Percentiles rank a stretch among this genome's conserved stretches.
phyloP scores from a whole-genome alignment of 2,888 invertebrate genomes.

The Gibbula magus region DNA sequence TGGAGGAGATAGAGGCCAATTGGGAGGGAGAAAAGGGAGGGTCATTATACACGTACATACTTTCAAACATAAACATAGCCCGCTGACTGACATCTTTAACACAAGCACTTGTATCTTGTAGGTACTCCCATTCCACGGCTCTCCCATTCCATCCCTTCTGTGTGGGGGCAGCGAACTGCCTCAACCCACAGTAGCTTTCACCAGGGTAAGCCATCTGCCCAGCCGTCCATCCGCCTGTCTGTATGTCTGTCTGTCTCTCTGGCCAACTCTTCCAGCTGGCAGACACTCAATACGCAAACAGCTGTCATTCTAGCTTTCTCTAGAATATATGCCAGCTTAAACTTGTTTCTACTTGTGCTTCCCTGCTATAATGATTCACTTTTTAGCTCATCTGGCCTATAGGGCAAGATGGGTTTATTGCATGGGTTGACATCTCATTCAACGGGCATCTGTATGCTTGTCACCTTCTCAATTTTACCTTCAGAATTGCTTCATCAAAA shows the following conservation, averaged over 20 bases:
- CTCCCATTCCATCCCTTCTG: slow-evolving; percentile 59
- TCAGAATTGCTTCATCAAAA: too few species aligned
- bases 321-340: too few species aligned
- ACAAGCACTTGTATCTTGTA: slow-evolving; percentile 53
- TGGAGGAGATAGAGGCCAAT: neutral
- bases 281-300: neutral
- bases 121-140: slow-evolving; percentile 60
- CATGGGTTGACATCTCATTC: too few species aligned
- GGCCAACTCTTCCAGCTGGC: neutral
- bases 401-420: too few species aligned
- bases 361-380: too few species aligned
- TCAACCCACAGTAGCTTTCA: slow-evolving; percentile 30
- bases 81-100: neutral
- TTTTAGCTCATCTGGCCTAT: too few species aligned
- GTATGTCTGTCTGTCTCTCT: neutral
- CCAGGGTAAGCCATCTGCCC: slow-evolving; percentile 32
- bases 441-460: too few species aligned
- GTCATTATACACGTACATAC: too few species aligned
- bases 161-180: slow-evolving; percentile 58
- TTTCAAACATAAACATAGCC: neutral
- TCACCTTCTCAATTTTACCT: too few species aligned
- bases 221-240: neutral
- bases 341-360: too few species aligned
- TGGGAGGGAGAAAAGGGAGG: neutral
- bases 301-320: neutral